Conservation (phyloP, 2,888 invertebrate genomes). For the Ophion ellenae region DNA sequence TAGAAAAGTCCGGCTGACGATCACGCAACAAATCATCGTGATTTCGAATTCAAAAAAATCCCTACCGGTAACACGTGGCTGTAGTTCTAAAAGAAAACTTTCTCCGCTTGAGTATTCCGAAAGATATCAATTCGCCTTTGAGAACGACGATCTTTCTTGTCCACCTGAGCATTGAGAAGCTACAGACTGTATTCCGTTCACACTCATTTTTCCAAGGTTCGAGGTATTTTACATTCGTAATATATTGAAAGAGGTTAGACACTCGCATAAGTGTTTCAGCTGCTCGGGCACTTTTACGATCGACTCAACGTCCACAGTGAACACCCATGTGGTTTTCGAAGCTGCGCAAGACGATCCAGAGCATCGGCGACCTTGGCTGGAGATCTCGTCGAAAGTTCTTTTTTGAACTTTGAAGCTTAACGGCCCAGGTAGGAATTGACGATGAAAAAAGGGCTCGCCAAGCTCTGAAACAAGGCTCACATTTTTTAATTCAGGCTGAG, state of each 20-base stretch:
- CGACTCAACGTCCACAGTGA: too few species aligned
- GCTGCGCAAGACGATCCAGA: neutral
- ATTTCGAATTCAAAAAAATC: neutral
- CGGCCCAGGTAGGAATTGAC: too few species aligned
- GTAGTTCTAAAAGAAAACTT: conserved; percentile 10
- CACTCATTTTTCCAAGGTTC: neutral
- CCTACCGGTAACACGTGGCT: neutral
- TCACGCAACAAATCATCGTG: neutral
- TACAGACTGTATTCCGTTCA: neutral
- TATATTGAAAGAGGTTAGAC: neutral
- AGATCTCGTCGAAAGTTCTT: too few species aligned
- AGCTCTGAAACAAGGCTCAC: too few species aligned
- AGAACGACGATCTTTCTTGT: conserved; percentile 3
- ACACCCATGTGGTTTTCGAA: conserved; percentile 5
- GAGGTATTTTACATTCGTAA: conserved; percentile 1
- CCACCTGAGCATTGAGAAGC: neutral
- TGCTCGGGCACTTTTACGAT: too few species aligned
- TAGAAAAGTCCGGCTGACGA: neutral
- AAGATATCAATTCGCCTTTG: conserved; percentile 15
- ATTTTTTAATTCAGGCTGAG: too few species aligned
- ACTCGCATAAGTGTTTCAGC: neutral
- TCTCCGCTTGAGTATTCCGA: conserved; percentile 25
- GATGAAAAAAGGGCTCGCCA: too few species aligned
- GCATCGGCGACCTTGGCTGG: too few species aligned
- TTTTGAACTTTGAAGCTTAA: too few species aligned